Percentiles rank a stretch among this genome's conserved stretches.
These are phyloP conservation scores for Bombus pascuorum DNA, from an alignment of 1,140 invertebrate genomes.

Conservation along the genomic window DNA sequence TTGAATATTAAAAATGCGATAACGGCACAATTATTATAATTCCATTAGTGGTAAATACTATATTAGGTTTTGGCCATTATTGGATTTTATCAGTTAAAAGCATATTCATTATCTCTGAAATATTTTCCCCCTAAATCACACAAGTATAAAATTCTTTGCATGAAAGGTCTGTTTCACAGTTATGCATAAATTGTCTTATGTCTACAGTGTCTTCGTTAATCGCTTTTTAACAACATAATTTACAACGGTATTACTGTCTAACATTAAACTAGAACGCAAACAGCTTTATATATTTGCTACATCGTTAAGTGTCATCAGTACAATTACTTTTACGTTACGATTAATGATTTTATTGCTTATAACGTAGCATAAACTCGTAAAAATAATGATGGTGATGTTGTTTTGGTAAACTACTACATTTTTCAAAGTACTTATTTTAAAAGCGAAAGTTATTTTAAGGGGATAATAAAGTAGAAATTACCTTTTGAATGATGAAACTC, in stretches of 20 bases:
- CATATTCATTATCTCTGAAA: too few relatives aligned
- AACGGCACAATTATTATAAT: too few relatives aligned
- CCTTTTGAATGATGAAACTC: background rate
- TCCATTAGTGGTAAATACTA: too few relatives aligned
- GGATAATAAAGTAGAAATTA: background rate
- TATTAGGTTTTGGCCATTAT: background rate
- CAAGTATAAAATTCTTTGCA: background rate
- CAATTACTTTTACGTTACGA: slow-evolving; percentile 3
- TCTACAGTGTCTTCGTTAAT: background rate
- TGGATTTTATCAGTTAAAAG: background rate
- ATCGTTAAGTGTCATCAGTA: slow-evolving; percentile 6
- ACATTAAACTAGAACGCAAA: background rate
- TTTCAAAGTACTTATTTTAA: background rate
- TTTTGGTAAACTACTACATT: background rate
- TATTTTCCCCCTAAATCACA: too few relatives aligned
- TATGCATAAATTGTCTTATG: background rate
- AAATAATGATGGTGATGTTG: background rate
- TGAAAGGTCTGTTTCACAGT: background rate
- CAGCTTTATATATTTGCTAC: background rate
- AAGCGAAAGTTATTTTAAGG: background rate
- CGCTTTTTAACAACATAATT: slow-evolving; percentile 24
- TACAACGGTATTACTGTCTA: background rate
- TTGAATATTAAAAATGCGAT: too few relatives aligned
- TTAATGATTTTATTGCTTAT: slow-evolving; percentile 5
- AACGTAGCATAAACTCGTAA: background rate